Evolutionary conservation across 2,113 vertebrate species (phyloP), one percentile per base, ranked within the genome.

Genomic region (Stegostoma tigrinum): DNA sequence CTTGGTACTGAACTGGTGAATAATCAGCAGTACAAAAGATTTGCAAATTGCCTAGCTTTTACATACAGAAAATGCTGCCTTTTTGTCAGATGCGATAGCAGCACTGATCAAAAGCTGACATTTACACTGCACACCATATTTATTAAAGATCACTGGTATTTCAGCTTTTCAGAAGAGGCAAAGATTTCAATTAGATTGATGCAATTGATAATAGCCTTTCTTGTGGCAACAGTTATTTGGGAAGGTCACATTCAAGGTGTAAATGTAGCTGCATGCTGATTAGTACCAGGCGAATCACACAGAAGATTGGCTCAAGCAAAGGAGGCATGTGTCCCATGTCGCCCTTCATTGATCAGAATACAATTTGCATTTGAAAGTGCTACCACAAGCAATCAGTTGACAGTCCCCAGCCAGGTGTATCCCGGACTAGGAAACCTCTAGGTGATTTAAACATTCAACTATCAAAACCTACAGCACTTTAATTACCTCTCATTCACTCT

Each of bases 101-200:
- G n/a, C n/a, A 17, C 34, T 66, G 89, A 91, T 66, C 61, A 93
- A 93, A 93, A n/a, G 61, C 89, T 93, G 89, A 93, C 89, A 93
- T 93, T 93, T 93, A 66, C 34, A 93, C 17, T 66, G 38, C 34
- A 12, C 34, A 2, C 38, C n/a, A 1, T 66, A 66, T 93, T 93
- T 66, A 93, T 93, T 66, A 93, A 93, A 61, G 61, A 66, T 93
- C 64, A 93, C 64, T 66, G 89, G 89, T 66, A 66, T 93, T 93
- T 66, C 61, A 17, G 15, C 17, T 67, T 91, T 93, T 61, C 89
- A 93, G 89, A 93, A 64, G 21, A 93, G 89, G 89, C 30, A 38
- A 61, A 61, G 34, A 42, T 66, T n/a, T 93, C 89, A 93, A 64
- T 66, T 38, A 93, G 89, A 93, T 93, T 66, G 55, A 93, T 64